Evolutionary conservation across 2,888 invertebrate species (phyloP).

Genomic region (Leuctra nigra): DNA sequence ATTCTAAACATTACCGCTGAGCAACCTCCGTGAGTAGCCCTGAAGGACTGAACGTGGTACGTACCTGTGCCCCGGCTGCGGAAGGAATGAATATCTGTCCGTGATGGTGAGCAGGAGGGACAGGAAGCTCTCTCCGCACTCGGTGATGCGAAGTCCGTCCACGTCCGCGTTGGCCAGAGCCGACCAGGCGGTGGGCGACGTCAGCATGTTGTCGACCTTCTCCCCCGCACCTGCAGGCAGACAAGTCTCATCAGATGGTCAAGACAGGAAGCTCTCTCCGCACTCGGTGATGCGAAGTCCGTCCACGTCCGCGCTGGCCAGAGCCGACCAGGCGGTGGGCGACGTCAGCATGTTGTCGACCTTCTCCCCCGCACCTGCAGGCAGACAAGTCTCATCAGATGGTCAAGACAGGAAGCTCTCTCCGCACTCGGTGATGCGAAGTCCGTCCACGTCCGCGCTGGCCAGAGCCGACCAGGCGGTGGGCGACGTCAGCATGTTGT

Average conservation of each 20-base stretch:
- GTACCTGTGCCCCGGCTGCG: conserved; percentile 75
- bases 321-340: conserved; percentile 58
- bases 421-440: conserved; percentile 81
- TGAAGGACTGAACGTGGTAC: too few species aligned
- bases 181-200: conserved; percentile 61
- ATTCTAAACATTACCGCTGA: too few species aligned
- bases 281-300: conserved; percentile 75
- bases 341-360: conserved; percentile 79
- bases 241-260: too few species aligned
- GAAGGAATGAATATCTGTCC: conserved; percentile 73
- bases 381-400: too few species aligned
- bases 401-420: conserved; percentile 87
- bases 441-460: conserved; percentile 37
- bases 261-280: conserved; percentile 83
- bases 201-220: conserved; percentile 83
- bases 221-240: conserved; percentile 78
- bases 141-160: conserved; percentile 64
- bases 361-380: conserved; percentile 79
- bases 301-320: conserved; percentile 40
- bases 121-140: conserved; percentile 84
- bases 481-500: conserved; percentile 64
- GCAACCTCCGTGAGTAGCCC: too few species aligned
- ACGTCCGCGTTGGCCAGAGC: conserved; percentile 43
- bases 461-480: conserved; percentile 62
- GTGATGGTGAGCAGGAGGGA: conserved; percentile 79